Percentiles rank a stretch among this genome's conserved stretches.
phyloP scores from a whole-genome alignment of 2,797 vertebrate genomes.

The Typhlichthys subterraneus region DNA sequence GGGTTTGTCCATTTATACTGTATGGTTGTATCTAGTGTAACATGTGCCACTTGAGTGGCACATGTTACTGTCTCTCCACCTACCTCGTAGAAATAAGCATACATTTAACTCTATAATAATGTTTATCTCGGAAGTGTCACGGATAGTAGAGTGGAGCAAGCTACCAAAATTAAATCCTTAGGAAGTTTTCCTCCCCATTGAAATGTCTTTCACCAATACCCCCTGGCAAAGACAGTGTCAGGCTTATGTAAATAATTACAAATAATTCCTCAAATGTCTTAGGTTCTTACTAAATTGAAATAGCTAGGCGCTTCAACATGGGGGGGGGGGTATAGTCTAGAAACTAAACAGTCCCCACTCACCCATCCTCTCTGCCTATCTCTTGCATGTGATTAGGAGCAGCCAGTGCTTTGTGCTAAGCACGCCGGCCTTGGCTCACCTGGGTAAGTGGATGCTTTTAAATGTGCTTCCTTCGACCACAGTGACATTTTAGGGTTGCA shows the following conservation, averaged over 20 bases:
- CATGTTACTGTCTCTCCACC: too few relatives aligned
- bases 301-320: conserved; percentile 20
- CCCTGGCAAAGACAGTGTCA: conserved; percentile 34
- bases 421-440: conserved; percentile 36
- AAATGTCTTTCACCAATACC: conserved; percentile 34
- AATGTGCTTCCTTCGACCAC: conserved; percentile 18
- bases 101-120: too few relatives aligned
- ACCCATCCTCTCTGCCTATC: neutral
- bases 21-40: too few relatives aligned
- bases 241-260: conserved; percentile 53
- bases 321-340: conserved; percentile 10
- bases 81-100: too few relatives aligned
- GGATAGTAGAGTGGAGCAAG: conserved; percentile 35
- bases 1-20: too few relatives aligned
- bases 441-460: conserved; percentile 15
- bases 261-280: conserved; percentile 46
- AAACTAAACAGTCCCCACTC: neutral
- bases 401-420: conserved; percentile 19
- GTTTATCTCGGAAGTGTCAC: too few relatives aligned
- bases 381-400: neutral
- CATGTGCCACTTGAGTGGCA: too few relatives aligned
- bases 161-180: conserved; percentile 41
- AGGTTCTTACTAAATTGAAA: conserved; percentile 29
- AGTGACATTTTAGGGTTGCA: conserved; percentile 16
- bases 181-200: conserved; percentile 31